These are phyloP conservation scores for Tangara arthus DNA, from an alignment of 2,797 vertebrate genomes.

Conservation along the genomic window DNA sequence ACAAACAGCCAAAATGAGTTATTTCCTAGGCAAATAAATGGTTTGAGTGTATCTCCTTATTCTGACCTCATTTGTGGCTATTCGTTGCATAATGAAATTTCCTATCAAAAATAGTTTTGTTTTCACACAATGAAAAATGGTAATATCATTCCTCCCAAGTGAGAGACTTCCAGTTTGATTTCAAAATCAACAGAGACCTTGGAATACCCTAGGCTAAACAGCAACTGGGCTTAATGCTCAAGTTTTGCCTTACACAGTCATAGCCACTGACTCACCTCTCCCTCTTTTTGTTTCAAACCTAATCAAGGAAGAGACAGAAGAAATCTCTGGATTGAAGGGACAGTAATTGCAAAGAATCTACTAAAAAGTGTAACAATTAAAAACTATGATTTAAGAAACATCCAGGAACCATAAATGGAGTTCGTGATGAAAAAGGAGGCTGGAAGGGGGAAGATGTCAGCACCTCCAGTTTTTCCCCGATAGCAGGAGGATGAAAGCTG, in stretches of 20 bases:
- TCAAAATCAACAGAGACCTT: not conserved
- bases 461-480: not conserved
- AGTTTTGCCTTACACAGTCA: not conserved
- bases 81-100: not conserved
- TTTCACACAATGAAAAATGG: not conserved
- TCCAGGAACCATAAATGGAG: not conserved
- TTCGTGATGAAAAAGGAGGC: not conserved
- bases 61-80: not conserved
- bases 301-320: not conserved
- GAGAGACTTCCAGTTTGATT: not conserved
- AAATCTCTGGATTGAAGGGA: not conserved
- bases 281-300: not conserved
- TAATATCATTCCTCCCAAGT: not conserved
- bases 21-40: conserved; percentile 14
- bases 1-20: not conserved
- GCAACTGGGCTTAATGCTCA: not conserved
- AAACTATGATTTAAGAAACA: not conserved
- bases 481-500: not conserved
- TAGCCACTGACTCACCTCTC: not conserved
- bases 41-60: not conserved
- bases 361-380: not conserved
- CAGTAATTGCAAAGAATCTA: not conserved
- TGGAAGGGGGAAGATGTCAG: not conserved
- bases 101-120: not conserved
- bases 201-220: not conserved